Percentiles rank a stretch among this genome's conserved stretches.
These are phyloP conservation scores for Antedon mediterranea DNA, from an alignment of 53 echinoderm and acorn worm species.

Conservation along the genomic window DNA sequence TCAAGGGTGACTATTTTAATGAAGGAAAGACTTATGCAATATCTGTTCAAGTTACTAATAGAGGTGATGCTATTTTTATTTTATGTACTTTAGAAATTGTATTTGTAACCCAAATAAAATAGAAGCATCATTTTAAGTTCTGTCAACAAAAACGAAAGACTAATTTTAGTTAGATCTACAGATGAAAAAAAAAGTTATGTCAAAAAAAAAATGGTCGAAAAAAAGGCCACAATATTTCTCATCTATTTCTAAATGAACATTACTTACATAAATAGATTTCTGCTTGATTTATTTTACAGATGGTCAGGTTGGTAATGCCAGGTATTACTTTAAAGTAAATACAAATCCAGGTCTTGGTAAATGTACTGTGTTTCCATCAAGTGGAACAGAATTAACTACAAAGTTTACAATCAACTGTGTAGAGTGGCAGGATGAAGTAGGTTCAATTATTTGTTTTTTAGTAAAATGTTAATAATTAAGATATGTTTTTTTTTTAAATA, in stretches of 20 bases:
- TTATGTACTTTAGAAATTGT: no score
- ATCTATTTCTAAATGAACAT: no score
- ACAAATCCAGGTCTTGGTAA: constrained; percentile 44
- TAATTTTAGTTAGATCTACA: no score
- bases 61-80: constrained; percentile 14
- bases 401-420: constrained; percentile 50
- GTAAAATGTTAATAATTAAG: no score
- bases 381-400: constrained; percentile 61
- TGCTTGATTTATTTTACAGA: neutral
- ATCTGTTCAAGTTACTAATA: constrained; percentile 12
- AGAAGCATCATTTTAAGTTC: no score
- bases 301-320: constrained; percentile 25
- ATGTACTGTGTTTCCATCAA: constrained; percentile 41
- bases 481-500: no score
- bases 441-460: neutral
- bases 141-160: no score
- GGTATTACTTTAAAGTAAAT: constrained; percentile 60
- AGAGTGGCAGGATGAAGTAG: constrained; percentile 74
- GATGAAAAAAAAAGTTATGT: no score
- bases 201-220: no score
- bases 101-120: no score
- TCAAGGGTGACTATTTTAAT: constrained; percentile 37
- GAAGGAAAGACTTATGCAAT: constrained; percentile 81
- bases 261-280: no score
- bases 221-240: no score